Evolutionary conservation across 2,113 vertebrate genomes (phyloP).

Genomic region (Pelvicachromis taeniatus): DNA sequence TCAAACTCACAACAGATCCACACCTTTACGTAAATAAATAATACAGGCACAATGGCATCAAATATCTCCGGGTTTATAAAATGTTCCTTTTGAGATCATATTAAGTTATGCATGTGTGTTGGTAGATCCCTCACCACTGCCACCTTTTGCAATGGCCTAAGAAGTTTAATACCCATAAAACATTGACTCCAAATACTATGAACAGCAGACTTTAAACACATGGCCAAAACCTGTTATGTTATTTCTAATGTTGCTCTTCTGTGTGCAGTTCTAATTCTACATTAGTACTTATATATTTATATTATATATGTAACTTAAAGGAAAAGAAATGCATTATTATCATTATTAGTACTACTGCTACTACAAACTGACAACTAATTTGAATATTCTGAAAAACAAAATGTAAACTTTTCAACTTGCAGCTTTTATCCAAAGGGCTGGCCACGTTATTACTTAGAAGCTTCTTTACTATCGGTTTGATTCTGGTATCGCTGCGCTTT

Average conservation of each 20-base stretch:
- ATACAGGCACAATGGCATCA: not conserved
- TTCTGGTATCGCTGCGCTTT: not conserved
- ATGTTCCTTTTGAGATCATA: not conserved
- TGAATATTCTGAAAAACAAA: not conserved
- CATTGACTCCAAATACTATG: not conserved
- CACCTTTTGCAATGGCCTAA: not conserved
- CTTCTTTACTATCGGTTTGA: rapidly evolving
- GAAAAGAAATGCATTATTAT: not conserved
- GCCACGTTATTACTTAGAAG: rapidly evolving
- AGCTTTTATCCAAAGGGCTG: not conserved
- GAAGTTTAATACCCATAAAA: rapidly evolving
- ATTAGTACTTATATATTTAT: not conserved
- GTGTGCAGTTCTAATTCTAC: not conserved
- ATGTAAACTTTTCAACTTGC: not conserved
- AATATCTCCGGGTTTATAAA: not conserved
- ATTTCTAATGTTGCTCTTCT: not conserved
- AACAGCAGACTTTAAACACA: not conserved
- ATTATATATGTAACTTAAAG: not conserved
- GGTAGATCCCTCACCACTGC: not conserved
- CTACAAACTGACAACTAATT: not conserved
- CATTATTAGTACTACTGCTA: not conserved
- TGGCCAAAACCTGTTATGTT: not conserved
- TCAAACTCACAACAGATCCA: not conserved
- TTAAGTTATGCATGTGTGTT: rapidly evolving
- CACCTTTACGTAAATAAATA: not conserved